Evolutionary conservation across 2,888 invertebrate species (phyloP).

Genomic region (Drosophila stalkeri): DNA sequence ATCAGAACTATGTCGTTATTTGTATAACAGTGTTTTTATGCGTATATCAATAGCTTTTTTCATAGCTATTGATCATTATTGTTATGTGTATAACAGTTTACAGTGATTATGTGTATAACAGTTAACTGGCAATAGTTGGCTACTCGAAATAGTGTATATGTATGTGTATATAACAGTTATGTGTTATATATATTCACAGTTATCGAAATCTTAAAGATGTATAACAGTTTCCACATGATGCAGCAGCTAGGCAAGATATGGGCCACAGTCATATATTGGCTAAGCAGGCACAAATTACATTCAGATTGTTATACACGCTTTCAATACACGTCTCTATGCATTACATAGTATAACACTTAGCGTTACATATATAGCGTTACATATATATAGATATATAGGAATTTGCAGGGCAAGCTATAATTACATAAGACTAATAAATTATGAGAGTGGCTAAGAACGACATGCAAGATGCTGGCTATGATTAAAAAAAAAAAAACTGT

Average conservation of each 20-base stretch:
- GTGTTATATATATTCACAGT: background rate
- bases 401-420: slow-evolving; percentile 28
- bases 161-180: background rate
- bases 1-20: slow-evolving; percentile 1
- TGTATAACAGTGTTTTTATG: slow-evolving; percentile 1
- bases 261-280: slow-evolving; percentile 35
- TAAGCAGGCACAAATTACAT: slow-evolving; percentile 41
- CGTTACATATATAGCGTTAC: slow-evolving; percentile 10
- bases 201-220: slow-evolving; percentile 13
- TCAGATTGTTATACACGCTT: slow-evolving; percentile 20
- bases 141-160: background rate
- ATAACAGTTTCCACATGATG: slow-evolving; percentile 44
- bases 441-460: slow-evolving; percentile 50
- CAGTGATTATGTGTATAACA: background rate
- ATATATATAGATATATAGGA: slow-evolving; percentile 37
- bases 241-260: slow-evolving; percentile 42
- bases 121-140: slow-evolving; percentile 4
- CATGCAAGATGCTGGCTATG: slow-evolving; percentile 35
- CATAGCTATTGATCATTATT: background rate
- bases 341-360: slow-evolving; percentile 48
- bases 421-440: slow-evolving; percentile 40
- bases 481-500: slow-evolving; percentile 26
- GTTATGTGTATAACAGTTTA: slow-evolving; percentile 3
- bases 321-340: slow-evolving; percentile 24
- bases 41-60: background rate